phyloP scores from a whole-genome alignment of 2,797 vertebrate species.

The Chaetophractus vellerosus region DNA sequence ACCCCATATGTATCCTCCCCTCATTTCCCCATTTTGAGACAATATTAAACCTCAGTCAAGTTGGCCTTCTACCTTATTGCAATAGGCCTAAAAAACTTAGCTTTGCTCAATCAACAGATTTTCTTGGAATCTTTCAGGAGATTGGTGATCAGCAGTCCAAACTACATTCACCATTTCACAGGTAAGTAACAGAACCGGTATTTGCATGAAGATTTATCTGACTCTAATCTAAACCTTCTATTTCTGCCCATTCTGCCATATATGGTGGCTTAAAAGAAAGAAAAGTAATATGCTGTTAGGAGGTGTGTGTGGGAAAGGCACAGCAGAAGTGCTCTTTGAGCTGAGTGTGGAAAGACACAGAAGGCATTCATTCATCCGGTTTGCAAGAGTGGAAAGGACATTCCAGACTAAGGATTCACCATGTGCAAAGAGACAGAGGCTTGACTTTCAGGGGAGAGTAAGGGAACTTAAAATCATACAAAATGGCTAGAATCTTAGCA shows the following conservation, averaged over 20 bases:
- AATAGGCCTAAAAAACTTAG: background rate
- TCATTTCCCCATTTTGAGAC: background rate
- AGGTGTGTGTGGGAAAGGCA: background rate
- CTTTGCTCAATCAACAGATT: background rate
- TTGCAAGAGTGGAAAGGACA: background rate
- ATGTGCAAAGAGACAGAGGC: background rate
- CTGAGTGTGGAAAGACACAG: background rate
- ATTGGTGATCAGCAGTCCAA: background rate
- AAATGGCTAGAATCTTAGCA: background rate
- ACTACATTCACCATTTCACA: constrained; percentile 30
- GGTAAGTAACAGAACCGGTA: background rate
- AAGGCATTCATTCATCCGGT: background rate
- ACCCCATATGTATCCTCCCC: background rate
- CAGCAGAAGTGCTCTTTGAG: background rate
- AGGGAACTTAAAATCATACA: background rate
- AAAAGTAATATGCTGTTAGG: background rate
- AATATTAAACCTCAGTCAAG: background rate
- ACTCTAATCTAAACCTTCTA: constrained; percentile 4
- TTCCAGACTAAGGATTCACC: background rate
- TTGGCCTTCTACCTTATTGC: background rate
- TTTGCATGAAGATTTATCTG: background rate
- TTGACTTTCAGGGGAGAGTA: background rate
- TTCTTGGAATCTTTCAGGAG: background rate
- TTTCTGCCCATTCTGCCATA: background rate
- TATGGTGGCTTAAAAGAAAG: background rate